Percentiles rank a stretch among this genome's conserved stretches.
Conservation (phyloP, 2,797 vertebrate genomes). For the Artibeus lituratus region DNA sequence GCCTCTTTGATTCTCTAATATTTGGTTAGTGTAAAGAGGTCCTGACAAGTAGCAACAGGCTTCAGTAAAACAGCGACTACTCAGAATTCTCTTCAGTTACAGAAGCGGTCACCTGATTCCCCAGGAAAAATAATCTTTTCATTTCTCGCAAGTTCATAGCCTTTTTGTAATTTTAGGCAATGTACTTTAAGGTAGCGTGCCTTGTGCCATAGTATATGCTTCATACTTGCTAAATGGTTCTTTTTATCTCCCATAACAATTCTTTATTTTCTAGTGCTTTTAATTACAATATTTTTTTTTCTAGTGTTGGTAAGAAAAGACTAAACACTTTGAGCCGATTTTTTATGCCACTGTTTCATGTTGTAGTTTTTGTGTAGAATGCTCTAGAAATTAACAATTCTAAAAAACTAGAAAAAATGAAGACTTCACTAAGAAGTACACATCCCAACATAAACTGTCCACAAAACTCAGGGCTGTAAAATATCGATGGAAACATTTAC, state of each 20-base stretch:
- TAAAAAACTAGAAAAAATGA: background rate
- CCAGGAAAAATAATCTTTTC: background rate
- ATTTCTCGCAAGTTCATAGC: background rate
- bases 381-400: conserved; percentile 43
- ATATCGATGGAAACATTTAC: conserved; percentile 32
- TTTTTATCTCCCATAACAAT: conserved; percentile 40
- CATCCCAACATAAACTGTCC: background rate
- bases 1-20: background rate
- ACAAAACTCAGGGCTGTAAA: conserved; percentile 26
- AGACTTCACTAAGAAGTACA: background rate
- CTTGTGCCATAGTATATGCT: background rate
- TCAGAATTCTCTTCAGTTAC: background rate
- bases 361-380: conserved; percentile 1
- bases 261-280: conserved; percentile 50
- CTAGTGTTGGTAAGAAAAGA: background rate
- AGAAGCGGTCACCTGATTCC: background rate
- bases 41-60: background rate
- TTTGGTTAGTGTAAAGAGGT: background rate
- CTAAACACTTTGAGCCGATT: conserved; percentile 9
- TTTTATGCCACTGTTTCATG: background rate
- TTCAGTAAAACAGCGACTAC: background rate
- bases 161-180: background rate
- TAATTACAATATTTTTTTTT: conserved; percentile 44
- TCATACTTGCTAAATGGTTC: conserved; percentile 24
- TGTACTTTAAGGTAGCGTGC: background rate